Base-by-base conservation (phyloP, 2,888 invertebrate genomes). In the Linnaemya tessellans region DNA sequence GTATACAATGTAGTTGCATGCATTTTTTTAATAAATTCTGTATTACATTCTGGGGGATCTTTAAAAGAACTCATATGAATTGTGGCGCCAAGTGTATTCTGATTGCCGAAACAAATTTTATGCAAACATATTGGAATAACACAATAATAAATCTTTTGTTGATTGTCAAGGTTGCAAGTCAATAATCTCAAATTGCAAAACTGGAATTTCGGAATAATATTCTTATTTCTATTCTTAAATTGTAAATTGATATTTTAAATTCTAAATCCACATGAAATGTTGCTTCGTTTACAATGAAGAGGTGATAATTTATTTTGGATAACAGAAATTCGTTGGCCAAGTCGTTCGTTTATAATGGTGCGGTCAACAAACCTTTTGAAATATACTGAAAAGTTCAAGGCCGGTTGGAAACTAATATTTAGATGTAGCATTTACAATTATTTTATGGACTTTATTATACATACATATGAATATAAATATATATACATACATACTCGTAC, bases 71-170 rank as follows among this genome's bases (percentile, higher is more conserved):
- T 30, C 4, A 43, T 49, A 11, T 4, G 15, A n/a, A 5, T 13
- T 25, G 41, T 73, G 83, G 73, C 83, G 83, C 83, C 71, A 83
- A 73, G 67, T 83, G 68, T 78, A 60, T 58, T 56, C 25, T 15
- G 10, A 18, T 20, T 35, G 30, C 8, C 0, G 13, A 67, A 46
- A 10, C 22, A 74, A 5, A 5, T 51, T 38, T 25, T 49, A 41
- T 41, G 49, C 51, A 65, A 75, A 75, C 67, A 43, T 38, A 51
- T 70, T 58, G 73, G 38, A 78, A 56, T 46, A 62, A 3, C 2
- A 30, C 2, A 2, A 30, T 5, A 30, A 3, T 54, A 38, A 51
- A 75, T 71, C 58, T 35, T 70, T 43, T 77, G 41, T 70, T 41
- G 22, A 51, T 43, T 35, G 30, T 67, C 22, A 60, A 54, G 22